phyloP scores from a whole-genome alignment of 2,113 vertebrate genomes.

The Podarcis raffonei region DNA sequence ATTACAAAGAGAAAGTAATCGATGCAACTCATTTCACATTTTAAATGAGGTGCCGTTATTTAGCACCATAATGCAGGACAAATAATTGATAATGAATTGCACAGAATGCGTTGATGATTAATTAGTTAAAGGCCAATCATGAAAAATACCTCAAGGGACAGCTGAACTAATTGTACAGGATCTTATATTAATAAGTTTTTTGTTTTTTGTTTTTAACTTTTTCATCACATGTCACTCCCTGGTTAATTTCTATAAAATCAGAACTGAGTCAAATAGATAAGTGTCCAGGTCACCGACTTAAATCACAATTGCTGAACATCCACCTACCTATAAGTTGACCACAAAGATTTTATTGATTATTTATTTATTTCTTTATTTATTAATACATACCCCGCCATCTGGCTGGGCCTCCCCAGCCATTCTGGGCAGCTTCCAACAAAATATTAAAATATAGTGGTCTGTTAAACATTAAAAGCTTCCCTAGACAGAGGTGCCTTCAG shows the following conservation, averaged over 20 bases:
- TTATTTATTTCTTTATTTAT: no score
- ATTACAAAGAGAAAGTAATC: conserved; percentile 67
- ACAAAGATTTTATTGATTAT: background rate
- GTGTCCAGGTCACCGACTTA: background rate
- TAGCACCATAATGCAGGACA: conserved; percentile 47
- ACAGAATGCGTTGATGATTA: conserved; percentile 54
- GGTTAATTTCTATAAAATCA: background rate
- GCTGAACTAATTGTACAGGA: background rate
- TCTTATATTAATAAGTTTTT: background rate
- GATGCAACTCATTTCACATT: conserved; percentile 60
- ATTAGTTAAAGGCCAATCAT: conserved; percentile 35
- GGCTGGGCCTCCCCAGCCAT: no score
- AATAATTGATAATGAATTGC: conserved; percentile 31
- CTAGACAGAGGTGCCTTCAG: no score
- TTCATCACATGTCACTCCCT: background rate
- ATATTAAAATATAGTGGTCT: no score
- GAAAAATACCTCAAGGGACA: background rate
- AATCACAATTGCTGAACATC: background rate
- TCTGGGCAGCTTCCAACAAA: no score
- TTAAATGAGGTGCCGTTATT: conserved; percentile 59
- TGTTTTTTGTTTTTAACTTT: background rate
- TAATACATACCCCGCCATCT: no score
- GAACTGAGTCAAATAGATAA: background rate
- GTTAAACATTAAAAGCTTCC: no score
- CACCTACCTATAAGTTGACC: background rate